Base-by-base conservation (phyloP, 2,888 invertebrate genomes). In the Boloria euphrosyne region DNA sequence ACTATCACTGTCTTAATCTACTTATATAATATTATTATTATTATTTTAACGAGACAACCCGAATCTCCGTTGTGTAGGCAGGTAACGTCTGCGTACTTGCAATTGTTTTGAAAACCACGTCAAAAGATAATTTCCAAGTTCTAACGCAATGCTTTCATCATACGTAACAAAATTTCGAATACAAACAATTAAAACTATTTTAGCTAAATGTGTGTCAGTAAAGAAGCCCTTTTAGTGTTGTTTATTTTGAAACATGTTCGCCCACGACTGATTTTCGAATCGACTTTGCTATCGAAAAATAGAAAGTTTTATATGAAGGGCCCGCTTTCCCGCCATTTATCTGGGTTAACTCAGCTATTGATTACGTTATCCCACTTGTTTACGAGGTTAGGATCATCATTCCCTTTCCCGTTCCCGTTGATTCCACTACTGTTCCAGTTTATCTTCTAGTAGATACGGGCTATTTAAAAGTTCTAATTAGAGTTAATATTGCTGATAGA, bases 291-390 rank as follows among this genome's bases (percentile, higher is more conserved):
- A 87, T 89, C 85, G 86, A 90, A 90, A 91, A 89, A 90, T 91
- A 91, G 91, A 92, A 92, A 92, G 91, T 87, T 83, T 87, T 85
- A 83, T 86, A 87, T 90, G 69, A 74, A 87, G 87, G 89, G 88
- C 87, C 89, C 84, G 86, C 89, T 89, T 88, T 89, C 85, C 83
- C 80, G 78, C 75, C 77, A 76, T 77, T 71, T 82, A 87, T 85
- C 84, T 89, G 74, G 89, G 89, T 87, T 86, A 84, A 82, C 80
- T 73, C 74, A 72, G 72, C 71, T 61, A 68, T 65, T 67, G 71
- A 71, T 74, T 71, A 69, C 65, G 65, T 65, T 64, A 66, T 65
- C 68, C 62, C 58, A 59, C 59, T 71, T 66, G 62, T 66, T 70
- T 71, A 71, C 66, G 70, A 66, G 66, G 71, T 61, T 67, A 66